Conservation (phyloP, 2,797 vertebrate genomes). For the Lemur catta region DNA sequence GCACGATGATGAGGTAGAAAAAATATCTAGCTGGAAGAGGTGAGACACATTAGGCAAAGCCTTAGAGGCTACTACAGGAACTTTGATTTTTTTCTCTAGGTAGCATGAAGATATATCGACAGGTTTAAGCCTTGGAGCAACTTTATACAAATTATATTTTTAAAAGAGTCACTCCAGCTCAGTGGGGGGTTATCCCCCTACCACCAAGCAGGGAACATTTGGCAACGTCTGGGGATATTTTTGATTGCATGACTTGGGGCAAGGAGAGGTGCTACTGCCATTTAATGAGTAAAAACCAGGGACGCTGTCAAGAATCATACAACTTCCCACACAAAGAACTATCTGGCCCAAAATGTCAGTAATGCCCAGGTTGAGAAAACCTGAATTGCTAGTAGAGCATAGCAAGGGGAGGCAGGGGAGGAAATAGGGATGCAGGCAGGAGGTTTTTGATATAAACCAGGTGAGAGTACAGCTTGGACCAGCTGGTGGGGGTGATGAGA, state of each 20-base stretch:
- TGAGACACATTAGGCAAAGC: not conserved
- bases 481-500: not conserved
- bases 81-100: not conserved
- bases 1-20: not conserved
- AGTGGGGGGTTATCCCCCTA: accelerated
- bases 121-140: not conserved
- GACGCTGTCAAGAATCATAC: not conserved
- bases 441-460: not conserved
- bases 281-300: not conserved
- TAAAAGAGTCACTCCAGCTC: not conserved
- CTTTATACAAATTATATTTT: not conserved
- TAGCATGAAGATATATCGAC: not conserved
- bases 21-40: not conserved
- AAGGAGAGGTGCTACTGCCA: not conserved
- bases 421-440: not conserved
- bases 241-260: not conserved
- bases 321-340: not conserved
- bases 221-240: not conserved
- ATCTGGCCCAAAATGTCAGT: not conserved
- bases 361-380: not conserved
- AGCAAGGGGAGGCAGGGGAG: too few species aligned
- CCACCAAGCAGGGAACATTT: not conserved
- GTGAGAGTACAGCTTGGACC: not conserved
- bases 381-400: not conserved
- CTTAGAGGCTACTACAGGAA: not conserved